Percentiles rank a stretch among this genome's conserved stretches.
Evolutionary conservation across 2,888 invertebrate genomes (phyloP).

Genomic region (Sesamia inferens): DNA sequence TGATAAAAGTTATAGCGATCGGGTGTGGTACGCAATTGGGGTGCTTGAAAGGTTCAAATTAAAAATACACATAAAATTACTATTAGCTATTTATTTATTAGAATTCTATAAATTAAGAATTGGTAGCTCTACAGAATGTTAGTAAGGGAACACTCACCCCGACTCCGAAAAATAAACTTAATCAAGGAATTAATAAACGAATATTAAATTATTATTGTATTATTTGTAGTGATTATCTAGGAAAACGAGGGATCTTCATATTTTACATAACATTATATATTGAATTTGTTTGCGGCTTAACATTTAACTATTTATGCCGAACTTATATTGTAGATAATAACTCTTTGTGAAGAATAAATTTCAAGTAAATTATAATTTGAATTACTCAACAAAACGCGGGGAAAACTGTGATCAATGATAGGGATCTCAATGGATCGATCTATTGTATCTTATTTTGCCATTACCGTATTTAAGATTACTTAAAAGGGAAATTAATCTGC

Average conservation of each 20-base stretch:
- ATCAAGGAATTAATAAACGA: constrained; percentile 43
- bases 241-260: constrained; percentile 11
- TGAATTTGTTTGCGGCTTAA: constrained; percentile 48
- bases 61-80: constrained; percentile 12
- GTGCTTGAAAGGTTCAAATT: constrained; percentile 25
- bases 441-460: constrained; percentile 48
- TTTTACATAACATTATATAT: constrained; percentile 49
- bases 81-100: constrained; percentile 37
- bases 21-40: constrained; percentile 10
- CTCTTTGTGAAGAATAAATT: constrained; percentile 44
- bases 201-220: constrained; percentile 35
- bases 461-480: constrained; percentile 32
- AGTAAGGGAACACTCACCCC: constrained; percentile 7
- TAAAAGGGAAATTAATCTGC: constrained; percentile 25
- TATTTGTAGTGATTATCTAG: constrained; percentile 39
- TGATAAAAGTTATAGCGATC: not conserved
- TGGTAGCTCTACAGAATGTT: constrained; percentile 31
- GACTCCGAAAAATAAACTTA: constrained; percentile 21
- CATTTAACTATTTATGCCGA: constrained; percentile 20
- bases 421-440: constrained; percentile 58
- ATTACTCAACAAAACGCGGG: constrained; percentile 41
- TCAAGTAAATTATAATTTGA: constrained; percentile 35
- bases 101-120: constrained; percentile 13
- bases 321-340: constrained; percentile 50
- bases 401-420: constrained; percentile 57